phyloP scores from a whole-genome alignment of 2,113 vertebrate genomes.

The Bambusicola thoracicus region DNA sequence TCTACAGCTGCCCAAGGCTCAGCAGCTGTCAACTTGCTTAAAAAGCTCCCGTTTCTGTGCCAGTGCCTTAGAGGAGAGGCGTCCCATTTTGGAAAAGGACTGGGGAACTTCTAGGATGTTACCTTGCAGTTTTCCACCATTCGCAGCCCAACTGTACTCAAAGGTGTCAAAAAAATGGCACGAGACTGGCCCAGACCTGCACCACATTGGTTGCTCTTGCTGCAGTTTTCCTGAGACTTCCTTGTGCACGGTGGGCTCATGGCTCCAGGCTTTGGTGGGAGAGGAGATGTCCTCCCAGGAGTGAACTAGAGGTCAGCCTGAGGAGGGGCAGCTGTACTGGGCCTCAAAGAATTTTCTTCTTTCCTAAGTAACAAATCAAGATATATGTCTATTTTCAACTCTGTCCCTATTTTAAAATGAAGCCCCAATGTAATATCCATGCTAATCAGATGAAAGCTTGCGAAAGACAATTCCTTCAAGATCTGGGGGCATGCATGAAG shows the following conservation, averaged over 20 bases:
- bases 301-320: neutral
- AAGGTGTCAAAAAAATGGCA: neutral
- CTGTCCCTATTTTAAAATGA: conserved; percentile 6
- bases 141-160: neutral
- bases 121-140: neutral
- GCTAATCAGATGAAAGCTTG: conserved; percentile 36
- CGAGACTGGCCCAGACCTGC: neutral
- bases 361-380: neutral
- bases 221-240: accelerated
- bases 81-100: neutral
- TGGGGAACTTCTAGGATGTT: neutral
- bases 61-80: neutral
- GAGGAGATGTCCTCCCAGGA: neutral
- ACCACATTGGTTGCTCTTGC: neutral
- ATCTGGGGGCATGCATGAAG: neutral
- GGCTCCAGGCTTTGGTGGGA: neutral
- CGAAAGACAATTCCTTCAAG: conserved; percentile 26
- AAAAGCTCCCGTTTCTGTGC: neutral
- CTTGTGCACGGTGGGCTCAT: neutral
- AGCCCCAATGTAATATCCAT: conserved; percentile 10
- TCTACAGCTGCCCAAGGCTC: neutral
- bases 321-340: neutral
- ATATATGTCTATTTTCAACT: neutral
- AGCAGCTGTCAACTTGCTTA: neutral
- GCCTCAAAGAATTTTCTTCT: neutral